Evolutionary conservation across 2,113 vertebrate genomes (phyloP).

Genomic region (Lepus timidus): DNA sequence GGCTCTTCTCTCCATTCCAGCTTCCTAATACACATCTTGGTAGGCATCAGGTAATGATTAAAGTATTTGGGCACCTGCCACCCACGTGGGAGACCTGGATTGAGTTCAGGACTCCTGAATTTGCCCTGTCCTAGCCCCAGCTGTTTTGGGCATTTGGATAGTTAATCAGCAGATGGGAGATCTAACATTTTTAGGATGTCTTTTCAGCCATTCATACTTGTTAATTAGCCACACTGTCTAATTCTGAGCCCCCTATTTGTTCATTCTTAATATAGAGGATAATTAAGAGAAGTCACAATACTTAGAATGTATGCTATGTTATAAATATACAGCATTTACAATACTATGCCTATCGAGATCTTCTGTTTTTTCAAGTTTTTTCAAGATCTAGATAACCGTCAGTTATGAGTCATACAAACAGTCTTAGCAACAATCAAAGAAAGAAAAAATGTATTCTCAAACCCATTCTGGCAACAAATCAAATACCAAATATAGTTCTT

Average conservation of each 20-base stretch:
- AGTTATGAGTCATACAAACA: conserved; percentile 15
- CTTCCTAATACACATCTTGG: no score
- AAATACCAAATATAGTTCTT: neutral
- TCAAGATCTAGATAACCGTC: conserved; percentile 4
- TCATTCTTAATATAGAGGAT: neutral
- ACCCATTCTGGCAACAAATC: neutral
- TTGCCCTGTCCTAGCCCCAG: no score
- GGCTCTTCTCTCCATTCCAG: no score
- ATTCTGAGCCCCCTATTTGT: neutral
- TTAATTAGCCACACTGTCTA: neutral
- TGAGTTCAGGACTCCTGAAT: no score
- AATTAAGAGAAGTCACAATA: conserved; percentile 27
- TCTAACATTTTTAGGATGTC: neutral
- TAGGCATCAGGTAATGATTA: no score
- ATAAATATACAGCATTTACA: conserved; percentile 6
- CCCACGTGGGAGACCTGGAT: no score
- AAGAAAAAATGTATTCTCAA: conserved; percentile 20
- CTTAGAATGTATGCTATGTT: neutral
- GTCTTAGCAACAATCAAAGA: conserved; percentile 16
- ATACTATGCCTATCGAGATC: neutral
- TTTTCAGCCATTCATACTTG: neutral
- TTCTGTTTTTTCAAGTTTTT: conserved; percentile 43
- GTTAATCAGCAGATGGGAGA: no score
- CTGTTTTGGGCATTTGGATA: no score
- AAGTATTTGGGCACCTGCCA: no score